These are phyloP conservation scores for Lissonota sp. DNA, from an alignment of 2,888 invertebrate genomes.

Conservation along the genomic window DNA sequence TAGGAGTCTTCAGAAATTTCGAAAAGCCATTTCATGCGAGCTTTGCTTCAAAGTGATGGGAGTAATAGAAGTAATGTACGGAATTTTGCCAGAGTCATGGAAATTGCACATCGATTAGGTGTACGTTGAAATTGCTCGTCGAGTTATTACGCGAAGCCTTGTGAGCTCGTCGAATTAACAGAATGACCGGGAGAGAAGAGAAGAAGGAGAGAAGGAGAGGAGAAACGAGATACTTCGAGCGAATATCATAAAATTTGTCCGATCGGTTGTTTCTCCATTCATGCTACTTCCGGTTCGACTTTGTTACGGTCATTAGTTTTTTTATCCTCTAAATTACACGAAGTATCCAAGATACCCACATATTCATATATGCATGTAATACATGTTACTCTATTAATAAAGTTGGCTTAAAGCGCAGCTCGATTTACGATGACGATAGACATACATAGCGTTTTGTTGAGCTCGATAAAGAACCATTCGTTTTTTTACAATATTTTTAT, in stretches of 20 bases:
- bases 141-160: background rate
- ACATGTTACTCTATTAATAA: no score
- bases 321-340: background rate
- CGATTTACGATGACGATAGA: no score
- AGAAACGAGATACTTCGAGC: slow-evolving; percentile 16
- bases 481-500: no score
- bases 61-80: background rate
- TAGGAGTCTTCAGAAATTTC: no score
- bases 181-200: background rate
- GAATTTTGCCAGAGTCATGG: slow-evolving; percentile 5
- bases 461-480: no score
- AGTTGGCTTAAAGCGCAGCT: no score
- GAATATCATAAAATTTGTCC: slow-evolving; percentile 49
- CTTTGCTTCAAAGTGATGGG: slow-evolving; percentile 9
- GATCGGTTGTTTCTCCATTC: slow-evolving; percentile 49
- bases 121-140: background rate
- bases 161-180: slow-evolving; percentile 10
- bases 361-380: no score
- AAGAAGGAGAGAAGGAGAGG: background rate
- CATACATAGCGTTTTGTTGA: no score
- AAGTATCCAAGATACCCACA: background rate
- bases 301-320: background rate
- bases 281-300: slow-evolving; percentile 5
- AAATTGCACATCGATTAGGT: background rate
- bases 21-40: background rate